Conservation (phyloP, 1,140 invertebrate genomes). For the Sitophilus oryzae region DNA sequence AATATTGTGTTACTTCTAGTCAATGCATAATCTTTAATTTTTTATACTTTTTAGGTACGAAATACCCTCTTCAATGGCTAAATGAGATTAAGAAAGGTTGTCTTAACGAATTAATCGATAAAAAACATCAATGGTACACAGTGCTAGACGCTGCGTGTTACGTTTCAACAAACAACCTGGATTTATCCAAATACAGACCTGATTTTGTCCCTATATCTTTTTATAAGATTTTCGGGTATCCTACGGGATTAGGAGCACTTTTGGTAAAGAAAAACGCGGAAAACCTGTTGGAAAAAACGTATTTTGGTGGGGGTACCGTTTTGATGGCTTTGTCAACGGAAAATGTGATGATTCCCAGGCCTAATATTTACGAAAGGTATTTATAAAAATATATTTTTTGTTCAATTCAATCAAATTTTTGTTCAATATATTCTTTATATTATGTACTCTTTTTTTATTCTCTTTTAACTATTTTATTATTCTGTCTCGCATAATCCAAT, state of each 20-base stretch:
- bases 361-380: conserved; percentile 65
- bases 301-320: conserved; percentile 91
- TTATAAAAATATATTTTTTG: no score
- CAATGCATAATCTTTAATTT: neutral
- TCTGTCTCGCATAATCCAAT: no score
- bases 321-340: conserved; percentile 67
- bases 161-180: conserved; percentile 70
- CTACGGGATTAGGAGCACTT: conserved; percentile 87
- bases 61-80: conserved; percentile 77
- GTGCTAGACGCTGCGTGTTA: conserved; percentile 82
- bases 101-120: conserved; percentile 47
- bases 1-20: neutral
- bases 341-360: conserved; percentile 63
- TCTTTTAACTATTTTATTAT: no score
- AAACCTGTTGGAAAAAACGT: conserved; percentile 62
- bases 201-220: conserved; percentile 92
- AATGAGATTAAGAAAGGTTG: conserved; percentile 56
- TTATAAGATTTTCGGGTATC: conserved; percentile 98
- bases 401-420: no score
- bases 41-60: conserved; percentile 62
- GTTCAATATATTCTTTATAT: no score
- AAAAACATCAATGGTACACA: conserved; percentile 65
- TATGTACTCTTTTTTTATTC: no score
- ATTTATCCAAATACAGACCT: conserved; percentile 66
- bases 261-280: conserved; percentile 67